These are phyloP conservation scores for Pseudococcus jackbeardsleyi DNA, from an alignment of 2,888 invertebrate genomes.

Conservation along the genomic window DNA sequence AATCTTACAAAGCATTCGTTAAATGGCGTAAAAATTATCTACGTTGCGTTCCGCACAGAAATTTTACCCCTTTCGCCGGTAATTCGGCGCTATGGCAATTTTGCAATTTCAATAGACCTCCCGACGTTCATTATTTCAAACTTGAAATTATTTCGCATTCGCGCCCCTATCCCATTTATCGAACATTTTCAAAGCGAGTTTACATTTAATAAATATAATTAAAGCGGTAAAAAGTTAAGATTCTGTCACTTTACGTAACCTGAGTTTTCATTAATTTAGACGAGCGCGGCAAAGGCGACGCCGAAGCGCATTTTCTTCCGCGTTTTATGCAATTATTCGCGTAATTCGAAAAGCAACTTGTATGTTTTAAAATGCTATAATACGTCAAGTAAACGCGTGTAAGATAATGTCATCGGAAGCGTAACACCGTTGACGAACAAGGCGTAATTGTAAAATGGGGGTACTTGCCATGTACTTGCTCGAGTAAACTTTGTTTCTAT, in stretches of 20 bases:
- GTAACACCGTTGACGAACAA: not conserved
- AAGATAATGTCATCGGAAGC: not conserved
- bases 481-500: not conserved
- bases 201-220: slow-evolving; percentile 31
- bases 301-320: not conserved
- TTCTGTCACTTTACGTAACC: slow-evolving; percentile 17
- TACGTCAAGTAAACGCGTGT: not conserved
- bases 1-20: slow-evolving; percentile 27
- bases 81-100: not conserved
- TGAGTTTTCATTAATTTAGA: slow-evolving; percentile 16
- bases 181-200: slow-evolving; percentile 9
- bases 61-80: not conserved
- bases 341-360: slow-evolving; percentile 25
- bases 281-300: not conserved
- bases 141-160: not conserved
- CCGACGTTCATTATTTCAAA: slow-evolving; percentile 30
- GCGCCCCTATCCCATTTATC: not conserved
- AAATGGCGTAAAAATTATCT: slow-evolving; percentile 9
- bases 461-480: not conserved
- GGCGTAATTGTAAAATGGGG: not conserved
- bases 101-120: slow-evolving; percentile 23
- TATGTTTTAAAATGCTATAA: not conserved
- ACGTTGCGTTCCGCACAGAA: not conserved
- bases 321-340: not conserved
- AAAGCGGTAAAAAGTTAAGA: slow-evolving; percentile 22